phyloP scores from a whole-genome alignment of 1,140 invertebrate species.

The Drosophila bipectinata region DNA sequence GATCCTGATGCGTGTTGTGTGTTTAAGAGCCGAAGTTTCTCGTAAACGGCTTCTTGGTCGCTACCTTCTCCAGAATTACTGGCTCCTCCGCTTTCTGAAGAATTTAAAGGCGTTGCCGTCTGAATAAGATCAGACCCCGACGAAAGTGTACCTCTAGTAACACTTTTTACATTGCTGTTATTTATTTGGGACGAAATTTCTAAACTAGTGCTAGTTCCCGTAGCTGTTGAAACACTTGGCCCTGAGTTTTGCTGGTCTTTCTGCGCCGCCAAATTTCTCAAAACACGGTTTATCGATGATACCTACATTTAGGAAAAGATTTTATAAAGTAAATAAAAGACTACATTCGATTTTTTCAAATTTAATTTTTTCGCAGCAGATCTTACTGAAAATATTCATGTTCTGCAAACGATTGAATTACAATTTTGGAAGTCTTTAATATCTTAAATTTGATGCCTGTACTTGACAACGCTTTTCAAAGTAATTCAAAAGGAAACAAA shows the following conservation, averaged over 20 bases:
- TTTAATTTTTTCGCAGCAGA: too few relatives aligned
- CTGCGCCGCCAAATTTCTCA: conserved; percentile 96
- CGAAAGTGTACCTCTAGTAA: background rate
- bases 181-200: conserved; percentile 27
- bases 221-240: conserved; percentile 6
- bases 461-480: conserved; percentile 73
- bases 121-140: conserved; percentile 46
- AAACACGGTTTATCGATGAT: conserved; percentile 99
- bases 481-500: conserved; percentile 56
- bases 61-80: conserved; percentile 84
- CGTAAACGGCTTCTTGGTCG: conserved; percentile 90
- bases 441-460: conserved; percentile 59
- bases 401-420: background rate
- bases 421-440: conserved; percentile 46
- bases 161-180: conserved; percentile 7
- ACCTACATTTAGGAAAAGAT: conserved; percentile 87
- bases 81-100: conserved; percentile 70
- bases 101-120: conserved; percentile 74
- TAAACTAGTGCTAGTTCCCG: conserved; percentile 4
- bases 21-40: conserved; percentile 93
- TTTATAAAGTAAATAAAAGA: background rate
- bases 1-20: conserved; percentile 85
- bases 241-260: conserved; percentile 88
- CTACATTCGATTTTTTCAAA: too few relatives aligned
- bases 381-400: too few relatives aligned